These are phyloP conservation scores for Autographa pulchrina DNA, from an alignment of 2,888 invertebrate species.

Conservation along the genomic window DNA sequence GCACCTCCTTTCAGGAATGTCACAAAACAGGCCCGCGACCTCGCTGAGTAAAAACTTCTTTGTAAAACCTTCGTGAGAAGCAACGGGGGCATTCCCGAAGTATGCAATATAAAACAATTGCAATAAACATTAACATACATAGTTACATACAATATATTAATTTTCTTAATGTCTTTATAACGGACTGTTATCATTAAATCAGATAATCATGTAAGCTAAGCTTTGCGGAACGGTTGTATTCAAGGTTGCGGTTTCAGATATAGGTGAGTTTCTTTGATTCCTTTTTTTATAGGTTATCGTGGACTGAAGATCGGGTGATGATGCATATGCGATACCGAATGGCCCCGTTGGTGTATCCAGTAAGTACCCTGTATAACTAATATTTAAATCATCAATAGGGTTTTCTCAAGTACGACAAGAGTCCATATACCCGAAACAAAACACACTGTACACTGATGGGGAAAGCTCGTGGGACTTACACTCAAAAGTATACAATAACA, in stretches of 20 bases:
- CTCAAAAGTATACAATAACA: no score
- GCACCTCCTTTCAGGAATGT: constrained; percentile 6
- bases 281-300: no score
- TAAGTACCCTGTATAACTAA: no score
- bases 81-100: constrained; percentile 1
- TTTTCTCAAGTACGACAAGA: no score
- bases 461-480: no score
- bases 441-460: no score
- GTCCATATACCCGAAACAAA: no score
- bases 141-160: no score
- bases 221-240: neutral
- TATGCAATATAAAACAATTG: neutral
- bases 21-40: neutral
- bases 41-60: neutral
- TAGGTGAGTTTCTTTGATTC: neutral
- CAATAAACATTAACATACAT: neutral
- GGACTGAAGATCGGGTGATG: no score
- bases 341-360: no score
- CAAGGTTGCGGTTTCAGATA: neutral
- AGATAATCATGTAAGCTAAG: neutral
- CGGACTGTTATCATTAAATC: neutral
- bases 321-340: no score
- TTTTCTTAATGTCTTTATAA: neutral
- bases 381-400: no score
- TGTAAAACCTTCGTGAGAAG: neutral